A percentile compares a stretch with the other conserved stretches of the same genome.
These are phyloP conservation scores for Brachionus koreanus DNA, from an alignment of 1,140 invertebrate species.

Conservation along the genomic window DNA sequence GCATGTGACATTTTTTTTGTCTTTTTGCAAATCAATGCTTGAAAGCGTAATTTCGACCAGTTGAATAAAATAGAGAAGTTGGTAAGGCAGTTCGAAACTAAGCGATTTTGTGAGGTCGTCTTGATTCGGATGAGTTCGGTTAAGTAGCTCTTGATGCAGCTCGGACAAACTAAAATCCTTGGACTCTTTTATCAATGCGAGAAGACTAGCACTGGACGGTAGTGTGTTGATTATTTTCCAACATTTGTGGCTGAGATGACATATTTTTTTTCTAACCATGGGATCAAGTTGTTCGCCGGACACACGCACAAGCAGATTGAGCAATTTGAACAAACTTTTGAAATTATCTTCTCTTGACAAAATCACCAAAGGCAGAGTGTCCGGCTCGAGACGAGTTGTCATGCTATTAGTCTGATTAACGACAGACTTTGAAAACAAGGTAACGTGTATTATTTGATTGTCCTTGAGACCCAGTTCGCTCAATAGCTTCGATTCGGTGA, in stretches of 20 bases:
- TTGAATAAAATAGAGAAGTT: neutral
- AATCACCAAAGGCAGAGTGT: neutral
- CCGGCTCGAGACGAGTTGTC: neutral
- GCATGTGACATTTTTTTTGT: neutral
- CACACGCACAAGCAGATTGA: neutral
- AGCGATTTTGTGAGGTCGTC: neutral
- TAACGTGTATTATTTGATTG: slow-evolving; percentile 7
- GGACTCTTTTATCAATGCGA: neutral
- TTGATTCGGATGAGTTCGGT: neutral
- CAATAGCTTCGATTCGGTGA: slow-evolving; percentile 18
- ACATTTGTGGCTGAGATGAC: neutral
- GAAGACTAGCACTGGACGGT: neutral
- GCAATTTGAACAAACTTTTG: slow-evolving; percentile 12
- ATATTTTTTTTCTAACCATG: neutral
- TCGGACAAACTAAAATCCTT: neutral
- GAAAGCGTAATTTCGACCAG: neutral
- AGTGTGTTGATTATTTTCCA: slow-evolving; percentile 20
- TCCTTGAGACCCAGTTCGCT: slow-evolving; percentile 15
- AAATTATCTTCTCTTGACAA: slow-evolving; percentile 8
- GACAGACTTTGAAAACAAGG: neutral
- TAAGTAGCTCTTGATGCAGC: neutral
- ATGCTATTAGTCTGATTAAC: neutral
- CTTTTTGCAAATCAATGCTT: neutral
- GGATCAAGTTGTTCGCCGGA: neutral
- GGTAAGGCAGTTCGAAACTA: neutral